These are phyloP conservation scores for Hirtodrosophila trivittata DNA, from an alignment of 2,888 invertebrate species.

Conservation along the genomic window DNA sequence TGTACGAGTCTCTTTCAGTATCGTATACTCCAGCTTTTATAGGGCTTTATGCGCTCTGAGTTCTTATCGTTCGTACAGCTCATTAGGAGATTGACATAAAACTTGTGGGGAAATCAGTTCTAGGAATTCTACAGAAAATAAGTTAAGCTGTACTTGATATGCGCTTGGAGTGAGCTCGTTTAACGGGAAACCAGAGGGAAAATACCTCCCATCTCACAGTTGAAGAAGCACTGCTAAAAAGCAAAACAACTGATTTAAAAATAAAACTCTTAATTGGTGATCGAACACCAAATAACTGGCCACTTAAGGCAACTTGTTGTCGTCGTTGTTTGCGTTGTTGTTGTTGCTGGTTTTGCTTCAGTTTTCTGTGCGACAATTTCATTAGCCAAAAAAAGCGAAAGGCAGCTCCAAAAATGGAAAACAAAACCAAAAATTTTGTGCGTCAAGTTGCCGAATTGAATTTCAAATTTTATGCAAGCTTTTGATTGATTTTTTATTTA, in stretches of 20 bases:
- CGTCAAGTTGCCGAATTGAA: slow-evolving; percentile 25
- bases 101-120: slow-evolving; percentile 34
- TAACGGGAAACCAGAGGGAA: not conserved
- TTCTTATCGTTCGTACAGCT: slow-evolving; percentile 43
- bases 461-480: slow-evolving; percentile 61
- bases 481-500: slow-evolving; percentile 63
- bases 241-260: too few relatives aligned
- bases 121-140: slow-evolving; percentile 2
- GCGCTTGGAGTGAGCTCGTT: slow-evolving; percentile 39
- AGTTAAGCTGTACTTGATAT: slow-evolving; percentile 1
- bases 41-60: slow-evolving; percentile 25
- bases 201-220: not conserved
- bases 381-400: slow-evolving; percentile 73
- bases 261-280: slow-evolving; percentile 32
- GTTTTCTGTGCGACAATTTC: slow-evolving; percentile 68
- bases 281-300: slow-evolving; percentile 51
- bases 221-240: slow-evolving; percentile 42
- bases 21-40: too few relatives aligned
- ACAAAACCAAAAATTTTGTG: slow-evolving; percentile 15
- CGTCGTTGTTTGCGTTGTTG: slow-evolving; percentile 24
- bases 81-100: slow-evolving; percentile 44
- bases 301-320: slow-evolving; percentile 60
- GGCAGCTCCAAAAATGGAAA: slow-evolving; percentile 54
- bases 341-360: slow-evolving; percentile 19
- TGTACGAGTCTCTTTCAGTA: slow-evolving; percentile 1